Conservation (phyloP, 2,113 vertebrate species). For the Semicossyphus pulcher region DNA sequence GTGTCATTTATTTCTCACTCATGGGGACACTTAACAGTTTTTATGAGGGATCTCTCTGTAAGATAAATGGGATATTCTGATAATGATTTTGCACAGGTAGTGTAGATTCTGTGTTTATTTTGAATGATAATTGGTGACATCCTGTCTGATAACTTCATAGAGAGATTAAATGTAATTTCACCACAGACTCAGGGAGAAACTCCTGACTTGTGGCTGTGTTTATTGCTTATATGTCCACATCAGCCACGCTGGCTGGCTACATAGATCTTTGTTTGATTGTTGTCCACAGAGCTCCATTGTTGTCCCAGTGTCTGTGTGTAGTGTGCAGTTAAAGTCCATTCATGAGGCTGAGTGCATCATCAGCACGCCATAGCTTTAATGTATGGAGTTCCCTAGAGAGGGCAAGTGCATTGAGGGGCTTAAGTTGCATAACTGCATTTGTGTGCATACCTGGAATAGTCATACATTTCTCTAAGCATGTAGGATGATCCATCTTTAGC, state of each 20-base stretch:
- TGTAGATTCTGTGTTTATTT: not conserved
- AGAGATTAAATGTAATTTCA: no score
- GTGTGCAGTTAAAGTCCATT: conserved; percentile 63
- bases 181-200: not conserved
- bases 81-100: not conserved
- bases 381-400: conserved; percentile 32
- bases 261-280: conserved; percentile 53
- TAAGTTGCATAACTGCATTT: not conserved
- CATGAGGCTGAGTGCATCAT: conserved; percentile 67
- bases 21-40: not conserved
- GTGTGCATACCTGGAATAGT: not conserved
- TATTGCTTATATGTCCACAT: conserved; percentile 35
- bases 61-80: no score
- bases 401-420: not conserved
- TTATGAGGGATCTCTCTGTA: not conserved
- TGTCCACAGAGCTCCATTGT: conserved; percentile 69
- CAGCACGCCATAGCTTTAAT: conserved; percentile 41
- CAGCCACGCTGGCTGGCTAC: conserved; percentile 20
- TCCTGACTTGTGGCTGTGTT: not conserved
- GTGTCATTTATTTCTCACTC: not conserved
- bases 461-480: not conserved
- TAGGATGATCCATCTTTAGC: not conserved
- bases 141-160: not conserved
- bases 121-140: not conserved
- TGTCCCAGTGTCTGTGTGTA: conserved; percentile 44